A percentile compares a stretch with the other conserved stretches of the same genome.
Evolutionary conservation across 1,140 invertebrate genomes (phyloP).

Genomic region (Drosophila santomea): DNA sequence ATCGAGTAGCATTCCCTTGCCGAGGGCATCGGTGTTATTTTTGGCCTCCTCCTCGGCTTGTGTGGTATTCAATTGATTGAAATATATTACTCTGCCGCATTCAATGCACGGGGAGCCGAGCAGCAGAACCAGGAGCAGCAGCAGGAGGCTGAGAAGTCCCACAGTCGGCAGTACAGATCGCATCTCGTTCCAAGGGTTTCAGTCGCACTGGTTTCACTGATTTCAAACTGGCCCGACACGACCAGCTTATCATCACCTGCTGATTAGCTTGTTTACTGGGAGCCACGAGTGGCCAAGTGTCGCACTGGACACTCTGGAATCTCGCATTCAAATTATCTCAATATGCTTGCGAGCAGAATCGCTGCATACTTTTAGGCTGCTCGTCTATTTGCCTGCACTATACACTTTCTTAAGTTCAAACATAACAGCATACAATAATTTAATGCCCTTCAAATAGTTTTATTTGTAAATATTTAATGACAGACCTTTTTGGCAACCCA

Average conservation of each 20-base stretch:
- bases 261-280: constrained; percentile 35
- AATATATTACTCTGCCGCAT: constrained; percentile 62
- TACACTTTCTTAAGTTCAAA: too few species aligned
- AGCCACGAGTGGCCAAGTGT: neutral
- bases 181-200: constrained; percentile 30
- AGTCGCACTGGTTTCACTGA: constrained; percentile 7
- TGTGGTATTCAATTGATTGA: constrained; percentile 22
- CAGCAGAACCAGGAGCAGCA: constrained; percentile 13
- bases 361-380: constrained; percentile 23
- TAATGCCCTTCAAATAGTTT: too few species aligned
- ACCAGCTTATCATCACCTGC: constrained; percentile 32
- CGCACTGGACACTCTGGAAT: constrained; percentile 6
- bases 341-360: neutral
- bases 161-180: constrained; percentile 9
- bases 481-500: constrained; percentile 39
- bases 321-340: neutral
- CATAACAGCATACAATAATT: too few species aligned
- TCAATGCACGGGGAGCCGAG: constrained; percentile 5
- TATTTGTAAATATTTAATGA: neutral
- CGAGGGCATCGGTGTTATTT: constrained; percentile 16
- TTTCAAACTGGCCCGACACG: constrained; percentile 8
- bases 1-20: constrained; percentile 61
- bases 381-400: neutral
- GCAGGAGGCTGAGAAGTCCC: neutral
- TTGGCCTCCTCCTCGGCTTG: constrained; percentile 11